A percentile compares a stretch with the other conserved stretches of the same genome.
Conservation (phyloP, 2,113 vertebrate species). For the Protobothrops mucrosquamatus region DNA sequence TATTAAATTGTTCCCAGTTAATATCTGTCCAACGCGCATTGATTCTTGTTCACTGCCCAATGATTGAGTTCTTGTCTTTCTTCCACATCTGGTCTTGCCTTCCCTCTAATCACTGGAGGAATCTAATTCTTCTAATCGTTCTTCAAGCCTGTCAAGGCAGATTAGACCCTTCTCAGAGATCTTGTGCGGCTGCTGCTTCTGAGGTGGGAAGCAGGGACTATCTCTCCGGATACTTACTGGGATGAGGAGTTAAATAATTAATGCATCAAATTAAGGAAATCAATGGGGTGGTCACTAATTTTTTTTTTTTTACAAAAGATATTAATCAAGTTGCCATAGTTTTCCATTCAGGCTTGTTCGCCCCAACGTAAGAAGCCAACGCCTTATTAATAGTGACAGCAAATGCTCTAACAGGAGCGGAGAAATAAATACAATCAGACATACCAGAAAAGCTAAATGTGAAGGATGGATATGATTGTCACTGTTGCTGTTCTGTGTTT, state of each 20-base stretch:
- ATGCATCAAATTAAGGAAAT: slow-evolving; percentile 21
- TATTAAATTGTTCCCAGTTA: not conserved
- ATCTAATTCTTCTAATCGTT: not conserved
- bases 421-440: not conserved
- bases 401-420: slow-evolving; percentile 1
- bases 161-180: not conserved
- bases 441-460: not conserved
- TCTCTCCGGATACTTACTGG: slow-evolving; percentile 25
- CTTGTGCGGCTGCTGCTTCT: not conserved
- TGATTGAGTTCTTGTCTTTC: not conserved
- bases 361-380: slow-evolving; percentile 12
- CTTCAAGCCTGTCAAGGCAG: slow-evolving; percentile 6
- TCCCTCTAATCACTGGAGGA: not conserved
- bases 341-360: not conserved
- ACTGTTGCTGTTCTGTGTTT: not conserved
- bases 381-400: slow-evolving; percentile 18
- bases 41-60: not conserved
- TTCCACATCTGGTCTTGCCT: not conserved
- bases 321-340: slow-evolving; percentile 8
- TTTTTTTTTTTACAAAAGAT: not conserved
- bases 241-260: not conserved
- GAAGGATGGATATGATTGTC: not conserved
- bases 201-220: not conserved
- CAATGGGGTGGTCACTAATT: not conserved
- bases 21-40: not conserved